Evolutionary conservation across 1,140 invertebrate genomes (phyloP).

Genomic region (Drosophila paulistorum): DNA sequence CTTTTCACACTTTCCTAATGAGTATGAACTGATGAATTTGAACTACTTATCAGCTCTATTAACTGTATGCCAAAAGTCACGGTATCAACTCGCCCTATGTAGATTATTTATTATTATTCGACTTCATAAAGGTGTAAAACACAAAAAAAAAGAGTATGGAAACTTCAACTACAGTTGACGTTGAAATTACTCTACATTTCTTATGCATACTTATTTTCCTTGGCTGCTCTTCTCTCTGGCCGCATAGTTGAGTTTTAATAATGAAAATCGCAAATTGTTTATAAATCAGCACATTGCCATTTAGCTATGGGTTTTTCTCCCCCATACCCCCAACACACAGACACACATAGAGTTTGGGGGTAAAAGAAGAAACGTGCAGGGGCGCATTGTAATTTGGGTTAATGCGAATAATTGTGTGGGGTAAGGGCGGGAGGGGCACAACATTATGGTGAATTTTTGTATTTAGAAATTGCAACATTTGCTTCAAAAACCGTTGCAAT

Average conservation of each 20-base stretch:
- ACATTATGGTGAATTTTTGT: constrained; percentile 15
- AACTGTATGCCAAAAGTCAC: too few relatives aligned
- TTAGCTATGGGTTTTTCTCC: constrained; percentile 2
- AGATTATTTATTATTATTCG: too few relatives aligned
- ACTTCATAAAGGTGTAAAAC: too few relatives aligned
- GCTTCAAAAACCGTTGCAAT: background rate
- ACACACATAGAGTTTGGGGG: background rate
- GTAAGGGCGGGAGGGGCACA: constrained; percentile 3
- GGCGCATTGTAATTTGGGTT: constrained; percentile 42
- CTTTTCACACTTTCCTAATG: too few relatives aligned
- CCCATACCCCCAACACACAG: background rate
- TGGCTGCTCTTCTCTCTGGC: background rate
- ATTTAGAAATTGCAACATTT: constrained; percentile 10
- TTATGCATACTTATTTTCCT: background rate
- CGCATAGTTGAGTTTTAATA: constrained; percentile 39
- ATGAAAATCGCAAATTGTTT: constrained; percentile 63
- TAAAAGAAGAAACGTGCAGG: background rate
- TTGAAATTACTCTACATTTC: too few relatives aligned
- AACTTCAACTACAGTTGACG: background rate
- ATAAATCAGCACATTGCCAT: constrained; percentile 50
- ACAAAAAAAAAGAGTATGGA: background rate
- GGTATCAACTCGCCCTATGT: too few relatives aligned
- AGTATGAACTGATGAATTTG: too few relatives aligned
- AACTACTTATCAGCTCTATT: too few relatives aligned
- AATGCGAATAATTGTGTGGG: constrained; percentile 32